Evolutionary conservation across 1,140 invertebrate genomes (phyloP), one percentile per base, ranked within the genome.

Genomic region (Trissolcus basalis): DNA sequence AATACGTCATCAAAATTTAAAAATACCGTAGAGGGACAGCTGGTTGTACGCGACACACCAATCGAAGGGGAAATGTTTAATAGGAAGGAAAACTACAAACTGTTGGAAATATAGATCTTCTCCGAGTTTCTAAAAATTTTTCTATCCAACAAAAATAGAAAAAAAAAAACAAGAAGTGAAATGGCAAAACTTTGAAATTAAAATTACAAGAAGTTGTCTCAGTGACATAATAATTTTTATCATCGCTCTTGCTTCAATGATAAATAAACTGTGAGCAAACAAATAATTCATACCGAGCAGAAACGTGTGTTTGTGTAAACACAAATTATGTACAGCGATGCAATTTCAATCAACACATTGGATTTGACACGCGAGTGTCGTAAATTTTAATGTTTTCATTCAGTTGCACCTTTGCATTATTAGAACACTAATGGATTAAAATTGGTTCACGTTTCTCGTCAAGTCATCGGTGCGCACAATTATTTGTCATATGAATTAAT

Each of bases 1-100:
- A 58, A 68, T 68, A 68, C 71, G 71, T 74, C 71, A 74, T 74
- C 64, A 64, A 74, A 74, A 74, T 74, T 61, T 74, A 74, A 74
- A 74, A 74, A 74, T 74, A 74, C 51, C 71, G 15, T 51, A 58
- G 56, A 61, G 71, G 64, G 64, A 74, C 71, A 68, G 71, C 71
- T 74, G 71, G 50, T 59, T 15, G 27, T 64, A 59, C 58, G 44
- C n/a, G n/a, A n/a, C n/a, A n/a, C n/a, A 39, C 39, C 43, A 67
- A 65, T 67, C 50, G 63, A 61, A 61, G 71, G 63, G 71, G 63
- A 73, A 74, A 15, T 56, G 58, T 67, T 63, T 67, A 51, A 74
- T 51, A 56, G 49, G 54, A 51, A 48, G 58, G 50, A 63, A 74
- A 74, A 53, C 54, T 64, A 63, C 59, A 32, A 51, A 49, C 55